phyloP scores from a whole-genome alignment of 92 coral and sea anemone species.

The Epizoanthus rinbou region DNA sequence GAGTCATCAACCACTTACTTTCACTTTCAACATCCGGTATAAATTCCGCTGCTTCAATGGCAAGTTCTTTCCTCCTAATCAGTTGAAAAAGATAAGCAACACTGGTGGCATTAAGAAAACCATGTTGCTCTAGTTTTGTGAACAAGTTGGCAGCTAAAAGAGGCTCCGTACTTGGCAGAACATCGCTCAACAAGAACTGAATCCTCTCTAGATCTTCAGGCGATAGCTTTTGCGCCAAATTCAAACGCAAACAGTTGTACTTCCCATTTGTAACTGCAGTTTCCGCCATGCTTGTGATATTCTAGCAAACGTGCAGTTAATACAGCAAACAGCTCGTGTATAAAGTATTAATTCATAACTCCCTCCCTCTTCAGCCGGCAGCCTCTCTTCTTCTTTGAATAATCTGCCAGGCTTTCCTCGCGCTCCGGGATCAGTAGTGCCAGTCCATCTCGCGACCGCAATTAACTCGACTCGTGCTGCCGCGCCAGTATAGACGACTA shows the following conservation, averaged over 20 bases:
- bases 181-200: slow-evolving; percentile 20
- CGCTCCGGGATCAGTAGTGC: too few relatives aligned
- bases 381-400: too few relatives aligned
- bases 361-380: too few relatives aligned
- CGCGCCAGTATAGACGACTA: too few relatives aligned
- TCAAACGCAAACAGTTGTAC: background rate
- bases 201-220: slow-evolving; percentile 1
- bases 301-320: background rate
- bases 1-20: background rate
- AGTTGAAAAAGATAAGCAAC: background rate
- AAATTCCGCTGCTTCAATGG: background rate
- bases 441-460: too few relatives aligned
- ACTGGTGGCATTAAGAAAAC: background rate
- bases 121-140: slow-evolving; percentile 26
- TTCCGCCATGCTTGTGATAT: background rate
- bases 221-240: background rate
- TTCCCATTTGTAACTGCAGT: background rate
- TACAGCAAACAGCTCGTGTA: too few relatives aligned
- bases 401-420: too few relatives aligned
- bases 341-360: too few relatives aligned
- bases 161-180: background rate
- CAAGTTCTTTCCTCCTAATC: slow-evolving; percentile 9
- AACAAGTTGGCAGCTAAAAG: slow-evolving; percentile 1
- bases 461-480: too few relatives aligned
- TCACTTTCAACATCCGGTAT: slow-evolving; percentile 2